Conservation (phyloP, 2,797 vertebrate species). For the Rhabdomys pumilio region DNA sequence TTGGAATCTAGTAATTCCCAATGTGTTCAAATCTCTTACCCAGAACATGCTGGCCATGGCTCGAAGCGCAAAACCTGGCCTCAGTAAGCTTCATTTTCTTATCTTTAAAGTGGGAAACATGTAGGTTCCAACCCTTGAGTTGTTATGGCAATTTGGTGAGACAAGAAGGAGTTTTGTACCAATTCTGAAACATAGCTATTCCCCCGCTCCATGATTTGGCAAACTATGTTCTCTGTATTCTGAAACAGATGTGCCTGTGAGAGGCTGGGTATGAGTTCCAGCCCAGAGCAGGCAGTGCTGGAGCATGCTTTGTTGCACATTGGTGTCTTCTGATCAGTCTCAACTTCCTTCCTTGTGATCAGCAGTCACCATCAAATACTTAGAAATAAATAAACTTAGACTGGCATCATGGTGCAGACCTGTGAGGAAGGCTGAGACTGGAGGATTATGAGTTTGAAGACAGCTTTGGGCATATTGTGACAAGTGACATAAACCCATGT, state of each 20-base stretch:
- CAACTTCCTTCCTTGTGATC: neutral
- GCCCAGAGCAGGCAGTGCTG: neutral
- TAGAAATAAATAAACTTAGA: slow-evolving; percentile 14
- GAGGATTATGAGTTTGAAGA: neutral
- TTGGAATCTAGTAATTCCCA: neutral
- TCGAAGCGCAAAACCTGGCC: neutral
- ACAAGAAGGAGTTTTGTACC: neutral
- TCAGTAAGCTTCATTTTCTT: slow-evolving; percentile 7
- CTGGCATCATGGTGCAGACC: neutral
- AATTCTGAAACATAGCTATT: neutral
- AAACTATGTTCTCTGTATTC: neutral
- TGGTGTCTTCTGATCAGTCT: neutral
- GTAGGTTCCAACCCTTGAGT: neutral
- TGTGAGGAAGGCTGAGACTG: neutral
- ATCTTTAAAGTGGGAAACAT: neutral
- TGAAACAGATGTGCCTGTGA: neutral
- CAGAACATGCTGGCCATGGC: neutral
- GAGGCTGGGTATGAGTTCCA: neutral
- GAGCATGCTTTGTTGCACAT: neutral
- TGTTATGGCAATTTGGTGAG: neutral
- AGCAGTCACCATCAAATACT: neutral
- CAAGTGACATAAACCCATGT: neutral
- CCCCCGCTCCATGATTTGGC: neutral
- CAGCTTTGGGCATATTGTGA: neutral
- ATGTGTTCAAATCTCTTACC: neutral